Evolutionary conservation across 2,113 vertebrate species (phyloP), one percentile per base, ranked within the genome.

Genomic region (Okapia johnstoni): DNA sequence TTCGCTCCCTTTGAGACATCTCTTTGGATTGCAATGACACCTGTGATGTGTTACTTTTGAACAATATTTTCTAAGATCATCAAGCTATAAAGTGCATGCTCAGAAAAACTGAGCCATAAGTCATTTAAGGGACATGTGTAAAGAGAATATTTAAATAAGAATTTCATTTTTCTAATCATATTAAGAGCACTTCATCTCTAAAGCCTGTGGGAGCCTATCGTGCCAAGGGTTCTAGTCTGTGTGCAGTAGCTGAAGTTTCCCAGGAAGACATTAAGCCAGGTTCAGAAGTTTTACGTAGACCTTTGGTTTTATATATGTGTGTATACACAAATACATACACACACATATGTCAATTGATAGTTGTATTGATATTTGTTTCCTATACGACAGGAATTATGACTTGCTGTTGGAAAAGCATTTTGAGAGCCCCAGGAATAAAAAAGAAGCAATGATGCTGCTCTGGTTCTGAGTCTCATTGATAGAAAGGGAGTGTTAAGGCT

Each of bases 61-160:
- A 93, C 66, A 70, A 52, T 83, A 81, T 77, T 89, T 92, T 95
- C 84, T 40, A 79, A 73, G 33, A 84, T 91, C 76, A 93, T 76
- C 76, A 96, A 94, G 43, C 76, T 85, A 86, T 79, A 91, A 94
- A 40, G 19, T 36, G 66, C 10, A 88, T n/a, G 40, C 23, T 60
- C 58, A 84, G 60, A 88, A 40, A 96, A 85, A 48, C 26, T 55
- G 57, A 88, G 26, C 25, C 43, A 77, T 46, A 94, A 76, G 11
- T 33, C 61, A 85, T 63, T 92, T 80, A 76, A 94, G 17, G 10
- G 21, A 86, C 16, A 52, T 66, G 26, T 88, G 14, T 76, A 96
- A 95, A 94, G 36, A 88, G n/a, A 81, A 43, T 79, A 91, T 87
- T 97, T 95, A 81, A 87, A 84, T 90, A n/a, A 88, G 17, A 90